Evolutionary conservation across 2,888 invertebrate species (phyloP), one percentile per base, ranked within the genome.

Genomic region (Strigamia maritima): DNA sequence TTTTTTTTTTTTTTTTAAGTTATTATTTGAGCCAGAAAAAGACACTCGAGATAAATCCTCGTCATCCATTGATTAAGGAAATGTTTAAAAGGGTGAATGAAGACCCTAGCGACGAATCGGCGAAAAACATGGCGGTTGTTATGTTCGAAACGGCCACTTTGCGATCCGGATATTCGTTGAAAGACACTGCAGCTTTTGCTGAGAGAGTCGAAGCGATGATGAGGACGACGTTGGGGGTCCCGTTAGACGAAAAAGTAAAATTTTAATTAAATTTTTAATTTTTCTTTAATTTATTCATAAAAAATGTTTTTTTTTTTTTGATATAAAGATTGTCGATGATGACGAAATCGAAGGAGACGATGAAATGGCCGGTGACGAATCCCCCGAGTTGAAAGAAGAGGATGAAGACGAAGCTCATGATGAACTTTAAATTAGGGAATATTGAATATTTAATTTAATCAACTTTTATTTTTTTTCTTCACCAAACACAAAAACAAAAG

Each of bases 21-120:
- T 94, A 94, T 86, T 95, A 97, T 86, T 88, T 96, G 74, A 92
- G 91, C 85, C 97, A 97, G 87, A 98, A 95, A 91, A 99, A 98
- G 88, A 94, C 94, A 77, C 88, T 99, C 83, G 99, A 99, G 89
- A 92, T 99, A 83, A 99, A 99, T 88, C 97, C 98, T 65, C 90
- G 95, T 78, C 99, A 99, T 90, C 98, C 99, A 28, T 89, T 99
- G 77, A 92, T 99, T 84, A 92, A 92, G 83, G 97, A 98, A 87
- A 89, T 99, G 82, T 88, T 97, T 85, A 90, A 92, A 38, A 90
- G 95, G 83, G 92, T 98, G 24, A 90, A 90, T 81, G 90, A 81
- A 77, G 93, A 94, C 86, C 90, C 92, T 70, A 90, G 91, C 49
- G 95, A 96, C 86, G 88, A 90, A 16, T 90, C 89, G 1, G 94